A percentile compares a stretch with the other conserved stretches of the same genome.
These are phyloP conservation scores for Zelostemma sp. DNA, from an alignment of 1,140 invertebrate species.

Conservation along the genomic window DNA sequence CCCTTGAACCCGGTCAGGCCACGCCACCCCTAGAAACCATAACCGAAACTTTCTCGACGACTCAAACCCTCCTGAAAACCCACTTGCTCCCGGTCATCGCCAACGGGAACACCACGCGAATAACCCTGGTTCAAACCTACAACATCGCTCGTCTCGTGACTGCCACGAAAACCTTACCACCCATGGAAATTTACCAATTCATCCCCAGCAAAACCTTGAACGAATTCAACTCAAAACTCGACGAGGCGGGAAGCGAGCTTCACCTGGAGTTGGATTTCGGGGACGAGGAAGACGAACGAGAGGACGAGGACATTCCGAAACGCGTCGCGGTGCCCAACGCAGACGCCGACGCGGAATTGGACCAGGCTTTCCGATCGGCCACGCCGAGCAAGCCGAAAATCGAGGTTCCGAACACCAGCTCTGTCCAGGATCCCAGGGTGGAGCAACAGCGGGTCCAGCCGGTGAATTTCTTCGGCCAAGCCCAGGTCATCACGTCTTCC, in stretches of 20 bases:
- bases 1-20: slow-evolving; percentile 78
- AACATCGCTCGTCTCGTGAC: slow-evolving; percentile 87
- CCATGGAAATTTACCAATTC: slow-evolving; percentile 88
- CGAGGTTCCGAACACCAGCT: slow-evolving; percentile 21
- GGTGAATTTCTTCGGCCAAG: no score
- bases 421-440: slow-evolving; percentile 74
- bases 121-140: slow-evolving; percentile 90
- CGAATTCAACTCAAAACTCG: slow-evolving; percentile 87
- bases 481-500: slow-evolving; percentile 82
- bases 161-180: slow-evolving; percentile 88
- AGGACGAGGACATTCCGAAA: slow-evolving; percentile 76
- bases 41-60: slow-evolving; percentile 92
- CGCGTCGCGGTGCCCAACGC: slow-evolving; percentile 69
- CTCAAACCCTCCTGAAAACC: slow-evolving; percentile 87
- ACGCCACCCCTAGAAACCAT: slow-evolving; percentile 87
- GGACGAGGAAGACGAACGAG: slow-evolving; percentile 81
- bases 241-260: slow-evolving; percentile 89
- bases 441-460: no score
- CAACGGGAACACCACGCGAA: slow-evolving; percentile 77
- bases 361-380: slow-evolving; percentile 68
- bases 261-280: slow-evolving; percentile 87
- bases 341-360: slow-evolving; percentile 76
- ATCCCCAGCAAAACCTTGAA: slow-evolving; percentile 88
- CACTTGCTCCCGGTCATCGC: slow-evolving; percentile 86
- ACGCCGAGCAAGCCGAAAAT: slow-evolving; percentile 69